These are phyloP conservation scores for Callorhinus ursinus DNA, from an alignment of 2,113 vertebrate species.

Conservation along the genomic window DNA sequence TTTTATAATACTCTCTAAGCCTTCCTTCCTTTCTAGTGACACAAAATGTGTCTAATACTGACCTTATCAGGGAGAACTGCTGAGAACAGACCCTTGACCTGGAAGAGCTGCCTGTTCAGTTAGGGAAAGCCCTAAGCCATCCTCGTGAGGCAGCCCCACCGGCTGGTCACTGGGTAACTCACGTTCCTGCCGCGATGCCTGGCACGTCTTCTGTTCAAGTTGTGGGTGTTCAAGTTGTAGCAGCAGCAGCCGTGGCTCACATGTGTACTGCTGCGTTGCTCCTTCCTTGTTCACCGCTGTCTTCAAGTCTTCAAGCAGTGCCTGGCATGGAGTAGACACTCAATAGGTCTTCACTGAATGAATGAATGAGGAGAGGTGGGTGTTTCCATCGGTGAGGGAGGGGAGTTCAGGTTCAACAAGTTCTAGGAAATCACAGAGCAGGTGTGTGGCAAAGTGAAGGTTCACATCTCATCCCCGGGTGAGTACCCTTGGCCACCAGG, in stretches of 20 bases:
- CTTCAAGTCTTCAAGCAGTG: fast-evolving
- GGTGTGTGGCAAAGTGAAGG: neutral
- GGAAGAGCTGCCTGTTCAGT: neutral
- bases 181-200: too few relatives aligned
- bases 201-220: too few relatives aligned
- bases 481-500: fast-evolving
- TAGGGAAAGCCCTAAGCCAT: neutral
- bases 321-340: neutral
- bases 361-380: neutral
- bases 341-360: neutral
- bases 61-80: neutral
- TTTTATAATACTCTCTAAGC: neutral
- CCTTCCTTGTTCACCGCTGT: neutral
- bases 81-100: neutral
- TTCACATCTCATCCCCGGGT: neutral
- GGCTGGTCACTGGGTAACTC: neutral
- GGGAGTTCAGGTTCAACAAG: neutral
- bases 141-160: neutral
- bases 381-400: neutral
- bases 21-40: slow-evolving; percentile 18
- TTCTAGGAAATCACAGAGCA: neutral
- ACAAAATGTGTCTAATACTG: neutral
- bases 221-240: fast-evolving
- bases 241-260: fast-evolving
- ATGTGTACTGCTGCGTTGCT: neutral